Evolutionary conservation across 2,113 vertebrate species (phyloP).

Genomic region (Mustela lutreola): DNA sequence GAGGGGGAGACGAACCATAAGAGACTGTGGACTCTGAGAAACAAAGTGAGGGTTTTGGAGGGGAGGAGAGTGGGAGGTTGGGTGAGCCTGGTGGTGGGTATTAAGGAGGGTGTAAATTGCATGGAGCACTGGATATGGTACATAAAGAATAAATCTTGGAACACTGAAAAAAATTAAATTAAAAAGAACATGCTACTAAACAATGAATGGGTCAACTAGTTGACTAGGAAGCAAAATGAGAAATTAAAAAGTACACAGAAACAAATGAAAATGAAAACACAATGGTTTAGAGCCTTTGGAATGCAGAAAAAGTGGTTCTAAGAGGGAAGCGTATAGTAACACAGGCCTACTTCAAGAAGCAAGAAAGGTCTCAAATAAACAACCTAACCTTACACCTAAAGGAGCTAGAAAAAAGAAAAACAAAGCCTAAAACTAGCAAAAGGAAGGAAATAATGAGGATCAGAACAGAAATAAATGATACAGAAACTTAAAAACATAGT

Average conservation of each 20-base stretch:
- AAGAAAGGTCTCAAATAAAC: background rate
- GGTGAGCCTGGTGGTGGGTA: too few species aligned
- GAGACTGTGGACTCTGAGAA: too few species aligned
- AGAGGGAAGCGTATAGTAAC: background rate
- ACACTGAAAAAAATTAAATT: too few species aligned
- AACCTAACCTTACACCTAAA: background rate
- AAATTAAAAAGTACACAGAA: background rate
- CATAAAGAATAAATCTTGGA: too few species aligned
- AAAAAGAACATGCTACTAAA: too few species aligned
- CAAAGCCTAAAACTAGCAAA: background rate
- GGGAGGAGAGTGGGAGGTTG: too few species aligned
- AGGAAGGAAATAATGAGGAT: background rate
- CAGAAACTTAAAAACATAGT: background rate
- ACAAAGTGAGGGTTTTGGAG: too few species aligned
- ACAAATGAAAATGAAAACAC: background rate
- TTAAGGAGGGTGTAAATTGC: too few species aligned
- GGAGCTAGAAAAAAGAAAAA: background rate
- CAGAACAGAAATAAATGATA: background rate
- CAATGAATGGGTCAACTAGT: background rate
- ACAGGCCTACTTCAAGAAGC: background rate
- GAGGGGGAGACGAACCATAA: too few species aligned
- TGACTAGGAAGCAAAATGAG: background rate
- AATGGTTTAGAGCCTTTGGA: background rate
- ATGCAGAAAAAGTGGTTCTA: background rate
- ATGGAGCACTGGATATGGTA: too few species aligned